Conservation (phyloP, 2,888 invertebrate genomes). For the Biston betularia region DNA sequence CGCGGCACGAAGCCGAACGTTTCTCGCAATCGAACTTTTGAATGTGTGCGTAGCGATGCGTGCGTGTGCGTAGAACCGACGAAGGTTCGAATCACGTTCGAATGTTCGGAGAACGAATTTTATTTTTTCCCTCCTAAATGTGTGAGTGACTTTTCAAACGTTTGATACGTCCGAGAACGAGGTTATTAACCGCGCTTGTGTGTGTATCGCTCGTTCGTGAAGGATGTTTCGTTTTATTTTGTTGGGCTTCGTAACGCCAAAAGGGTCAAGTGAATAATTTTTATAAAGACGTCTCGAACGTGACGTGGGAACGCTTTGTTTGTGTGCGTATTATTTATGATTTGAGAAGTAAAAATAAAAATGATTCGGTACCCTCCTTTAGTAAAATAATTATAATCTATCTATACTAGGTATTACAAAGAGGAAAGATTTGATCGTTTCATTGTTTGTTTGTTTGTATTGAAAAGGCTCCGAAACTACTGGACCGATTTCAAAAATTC, state of each 20-base stretch:
- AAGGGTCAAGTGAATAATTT: conserved; percentile 81
- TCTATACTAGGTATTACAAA: too few species aligned
- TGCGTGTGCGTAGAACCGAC: conserved; percentile 50
- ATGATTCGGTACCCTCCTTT: too few species aligned
- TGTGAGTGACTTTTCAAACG: conserved; percentile 57
- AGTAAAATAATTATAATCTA: conserved; percentile 19
- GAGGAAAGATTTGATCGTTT: too few species aligned
- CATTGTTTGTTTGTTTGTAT: too few species aligned
- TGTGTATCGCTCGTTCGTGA: conserved; percentile 49
- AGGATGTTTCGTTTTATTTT: conserved; percentile 70
- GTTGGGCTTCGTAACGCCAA: conserved; percentile 73
- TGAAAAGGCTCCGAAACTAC: too few species aligned
- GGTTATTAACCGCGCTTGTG: conserved; percentile 67
- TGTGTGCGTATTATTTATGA: conserved; percentile 54
- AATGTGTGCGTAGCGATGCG: conserved; percentile 12
- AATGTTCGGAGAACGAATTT: conserved; percentile 30
- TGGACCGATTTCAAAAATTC: too few species aligned
- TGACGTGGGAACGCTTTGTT: conserved; percentile 73
- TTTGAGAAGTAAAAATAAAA: conserved; percentile 42
- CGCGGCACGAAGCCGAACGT: conserved; percentile 16
- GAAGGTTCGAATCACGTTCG: conserved; percentile 48
- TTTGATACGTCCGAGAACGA: conserved; percentile 72
- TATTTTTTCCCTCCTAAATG: conserved; percentile 38
- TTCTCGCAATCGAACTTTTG: conserved; percentile 48
- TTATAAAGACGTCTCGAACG: conserved; percentile 74